Evolutionary conservation across 2,797 vertebrate species (phyloP).

Genomic region (Rhadinocentrus ornatus): DNA sequence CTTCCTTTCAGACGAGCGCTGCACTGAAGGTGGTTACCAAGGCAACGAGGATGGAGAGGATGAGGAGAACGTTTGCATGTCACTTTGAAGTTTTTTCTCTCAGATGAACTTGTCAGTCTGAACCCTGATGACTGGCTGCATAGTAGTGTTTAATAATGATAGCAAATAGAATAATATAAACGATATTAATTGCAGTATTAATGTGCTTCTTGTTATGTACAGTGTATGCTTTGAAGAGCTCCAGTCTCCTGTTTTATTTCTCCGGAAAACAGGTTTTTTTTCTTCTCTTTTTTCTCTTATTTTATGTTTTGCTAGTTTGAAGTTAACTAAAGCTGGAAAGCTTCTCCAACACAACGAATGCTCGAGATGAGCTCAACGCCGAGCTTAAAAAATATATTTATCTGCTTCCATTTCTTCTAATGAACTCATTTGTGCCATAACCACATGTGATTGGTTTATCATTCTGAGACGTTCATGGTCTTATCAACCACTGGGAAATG

Average conservation of each 20-base stretch:
- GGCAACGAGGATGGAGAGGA: conserved; percentile 15
- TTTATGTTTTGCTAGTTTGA: conserved; percentile 38
- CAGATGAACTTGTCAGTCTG: conserved; percentile 61
- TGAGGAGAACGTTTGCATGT: conserved; percentile 65
- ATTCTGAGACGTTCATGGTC: conserved; percentile 13
- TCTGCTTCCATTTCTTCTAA: conserved; percentile 38
- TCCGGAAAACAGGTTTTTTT: conserved; percentile 32
- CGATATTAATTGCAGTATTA: conserved; percentile 68
- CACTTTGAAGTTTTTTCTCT: conserved; percentile 59
- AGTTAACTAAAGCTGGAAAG: conserved; percentile 25
- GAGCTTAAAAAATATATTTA: conserved; percentile 24
- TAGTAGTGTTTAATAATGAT: conserved; percentile 68
- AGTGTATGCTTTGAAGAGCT: conserved; percentile 66
- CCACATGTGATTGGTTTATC: conserved; percentile 26
- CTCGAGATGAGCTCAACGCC: conserved; percentile 17
- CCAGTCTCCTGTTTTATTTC: conserved; percentile 52
- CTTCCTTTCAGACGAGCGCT: conserved; percentile 45
- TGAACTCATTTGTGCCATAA: conserved; percentile 34
- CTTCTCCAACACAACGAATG: conserved; percentile 35
- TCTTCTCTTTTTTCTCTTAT: neutral
- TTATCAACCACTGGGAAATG: conserved; percentile 30
- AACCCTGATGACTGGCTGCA: conserved; percentile 60
- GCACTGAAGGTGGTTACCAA: conserved; percentile 38
- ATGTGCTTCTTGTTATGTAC: conserved; percentile 72
- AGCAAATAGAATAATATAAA: conserved; percentile 67